Evolutionary conservation across 92 coral and sea anemone genomes (phyloP), one percentile per base, ranked within the genome.

Genomic region (Meandrina meandrites): DNA sequence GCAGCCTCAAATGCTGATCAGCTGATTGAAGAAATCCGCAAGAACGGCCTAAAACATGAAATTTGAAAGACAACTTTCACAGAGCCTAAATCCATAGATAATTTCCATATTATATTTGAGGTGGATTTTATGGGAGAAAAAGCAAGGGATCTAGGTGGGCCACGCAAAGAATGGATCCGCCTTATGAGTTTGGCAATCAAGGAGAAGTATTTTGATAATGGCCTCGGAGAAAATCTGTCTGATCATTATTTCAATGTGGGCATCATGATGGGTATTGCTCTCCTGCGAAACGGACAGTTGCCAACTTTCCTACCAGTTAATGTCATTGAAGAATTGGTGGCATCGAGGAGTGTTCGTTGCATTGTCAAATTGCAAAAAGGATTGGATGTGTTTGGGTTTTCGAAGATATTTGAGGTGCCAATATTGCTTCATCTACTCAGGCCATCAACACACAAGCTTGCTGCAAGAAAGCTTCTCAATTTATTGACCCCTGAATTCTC

Each of bases 81-180:
- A 45, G 92, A 89, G 62, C 76, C 88, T 64, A 79, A n/a, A 81
- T 72, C 91, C 13, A 78, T 88, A 22, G 22, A 80, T 27, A 79
- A 88, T 76, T 88, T 88, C 66, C 79, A 80, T 66, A 60, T 66
- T 57, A 91, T 86, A 19, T 91, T 91, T 78, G 91, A 91, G 79
- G 91, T 84, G 14, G 92, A 91, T 66, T 91, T 91, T 70, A 91
- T 88, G 86, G 94, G 94, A 27, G 2, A 91, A 88, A 70, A 54
- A 48, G 94, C 94, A 11, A 88, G 85, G 81, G 91, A 85, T 81
- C 77, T 54, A 24, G 94, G 91, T 21, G 94, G 90, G 10, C 91
- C 89, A 34, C 79, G 87, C 75, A 88, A 40, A 40, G 45, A 85
- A 78, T 81, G 92, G 92, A 89, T 92, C 35, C 67, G 90, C 40